Conservation (phyloP, 2,888 invertebrate genomes). For the Agonopterix subpropinquella region DNA sequence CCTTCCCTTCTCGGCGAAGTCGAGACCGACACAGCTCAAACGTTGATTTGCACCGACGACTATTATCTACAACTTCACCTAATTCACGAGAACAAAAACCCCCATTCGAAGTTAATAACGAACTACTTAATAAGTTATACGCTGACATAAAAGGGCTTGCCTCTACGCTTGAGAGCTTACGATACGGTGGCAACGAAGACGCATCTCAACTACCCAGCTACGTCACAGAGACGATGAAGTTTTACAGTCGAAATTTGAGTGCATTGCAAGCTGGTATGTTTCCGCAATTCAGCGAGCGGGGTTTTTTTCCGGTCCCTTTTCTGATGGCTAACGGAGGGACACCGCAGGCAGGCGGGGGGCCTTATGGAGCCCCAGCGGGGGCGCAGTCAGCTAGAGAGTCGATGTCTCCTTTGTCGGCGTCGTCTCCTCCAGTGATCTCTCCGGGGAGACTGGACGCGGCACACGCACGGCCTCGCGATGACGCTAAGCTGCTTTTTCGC, state of each 20-base stretch:
- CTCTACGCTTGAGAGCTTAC: constrained; percentile 78
- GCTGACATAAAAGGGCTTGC: constrained; percentile 82
- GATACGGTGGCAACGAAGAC: constrained; percentile 67
- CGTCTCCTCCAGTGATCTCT: constrained; percentile 66
- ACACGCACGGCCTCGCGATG: constrained; percentile 58
- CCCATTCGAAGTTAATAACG: constrained; percentile 82
- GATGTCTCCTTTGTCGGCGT: constrained; percentile 64
- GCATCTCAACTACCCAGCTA: constrained; percentile 60
- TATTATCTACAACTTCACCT: constrained; percentile 59
- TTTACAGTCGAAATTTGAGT: constrained; percentile 62
- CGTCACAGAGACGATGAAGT: constrained; percentile 69
- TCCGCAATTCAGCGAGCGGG: constrained; percentile 58
- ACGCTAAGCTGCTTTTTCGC: constrained; percentile 71
- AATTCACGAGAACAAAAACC: constrained; percentile 74
- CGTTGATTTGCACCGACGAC: constrained; percentile 70
- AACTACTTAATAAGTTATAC: constrained; percentile 88
- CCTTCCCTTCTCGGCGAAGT: constrained; percentile 89
- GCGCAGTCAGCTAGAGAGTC: constrained; percentile 62
- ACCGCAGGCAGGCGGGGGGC: constrained; percentile 49
- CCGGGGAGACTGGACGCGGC: constrained; percentile 65
- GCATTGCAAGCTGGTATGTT: constrained; percentile 62
- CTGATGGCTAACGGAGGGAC: constrained; percentile 56
- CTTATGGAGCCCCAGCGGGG: constrained; percentile 57
- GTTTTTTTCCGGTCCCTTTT: constrained; percentile 62
- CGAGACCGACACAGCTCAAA: constrained; percentile 77